Evolutionary conservation across 2,797 vertebrate species (phyloP), one percentile per base, ranked within the genome.

Genomic region (Chelon labrosus): DNA sequence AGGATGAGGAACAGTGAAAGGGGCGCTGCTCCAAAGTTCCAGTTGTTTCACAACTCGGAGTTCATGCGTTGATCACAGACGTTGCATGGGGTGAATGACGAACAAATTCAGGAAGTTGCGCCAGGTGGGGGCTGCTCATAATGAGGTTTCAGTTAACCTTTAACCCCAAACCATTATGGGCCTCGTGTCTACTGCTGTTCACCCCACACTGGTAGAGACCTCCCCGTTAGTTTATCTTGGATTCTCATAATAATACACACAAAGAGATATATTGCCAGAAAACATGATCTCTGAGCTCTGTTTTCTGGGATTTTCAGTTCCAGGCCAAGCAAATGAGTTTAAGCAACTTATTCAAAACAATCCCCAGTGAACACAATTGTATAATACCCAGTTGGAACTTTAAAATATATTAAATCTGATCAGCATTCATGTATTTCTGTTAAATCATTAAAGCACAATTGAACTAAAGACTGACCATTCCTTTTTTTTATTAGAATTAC

Each of bases 71-170:
- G 86, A 91, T 88, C 88, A 73, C 84, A 85, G 83, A 79, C 86
- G 46, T 79, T 77, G 89, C 78, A 49, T 89, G 90, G 91, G 91
- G 91, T 71, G 70, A 86, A 89, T 87, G 88, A 91, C 84, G 82
- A 91, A 91, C 89, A 91, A 91, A 91, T 84, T 82, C 82, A 91
- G 92, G 90, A 91, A 86, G 87, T 86, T 22, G 73, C 80, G 80
- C 90, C 83, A 87, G 83, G 84, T 87, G 88, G 91, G 91, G 87
- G 67, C 69, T 51, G 79, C 61, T 77, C 37, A 62, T 87, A 85
- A 89, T 86, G 82, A 89, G 91, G 89, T 91, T 93, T 89, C 56
- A 64, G 82, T 94, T 92, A 91, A 92, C 92, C 88, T 91, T 80
- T 88, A 76, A 86, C 83, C 85, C 58, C 61, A 67, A 88, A 78